Evolutionary conservation across 2,113 vertebrate genomes (phyloP).

Genomic region (Ramphastos sulfuratus): DNA sequence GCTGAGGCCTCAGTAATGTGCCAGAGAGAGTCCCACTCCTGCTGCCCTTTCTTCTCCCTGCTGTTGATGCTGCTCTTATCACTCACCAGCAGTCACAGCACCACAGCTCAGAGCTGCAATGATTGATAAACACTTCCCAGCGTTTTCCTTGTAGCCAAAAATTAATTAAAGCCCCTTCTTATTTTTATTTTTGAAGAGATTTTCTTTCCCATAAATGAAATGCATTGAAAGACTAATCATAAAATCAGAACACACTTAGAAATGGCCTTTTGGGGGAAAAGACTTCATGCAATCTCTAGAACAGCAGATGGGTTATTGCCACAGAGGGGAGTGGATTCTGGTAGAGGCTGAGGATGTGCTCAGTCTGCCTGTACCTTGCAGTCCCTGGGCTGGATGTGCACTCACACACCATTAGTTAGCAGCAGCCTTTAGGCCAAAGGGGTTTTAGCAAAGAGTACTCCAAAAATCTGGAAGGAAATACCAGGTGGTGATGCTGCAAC

Average conservation of each 20-base stretch:
- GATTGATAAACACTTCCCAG: background rate
- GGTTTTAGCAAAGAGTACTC: background rate
- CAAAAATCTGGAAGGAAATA: background rate
- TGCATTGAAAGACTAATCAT: background rate
- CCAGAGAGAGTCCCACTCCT: background rate
- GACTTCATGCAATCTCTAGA: background rate
- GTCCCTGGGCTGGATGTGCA: background rate
- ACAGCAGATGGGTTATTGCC: background rate
- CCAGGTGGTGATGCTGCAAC: background rate
- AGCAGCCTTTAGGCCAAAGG: background rate
- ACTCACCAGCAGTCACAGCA: background rate
- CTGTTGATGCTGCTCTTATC: background rate
- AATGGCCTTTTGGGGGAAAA: background rate
- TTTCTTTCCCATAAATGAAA: conserved; percentile 33
- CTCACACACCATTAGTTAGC: background rate
- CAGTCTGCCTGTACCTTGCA: background rate
- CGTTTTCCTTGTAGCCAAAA: background rate
- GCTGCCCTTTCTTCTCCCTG: background rate
- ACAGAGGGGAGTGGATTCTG: background rate
- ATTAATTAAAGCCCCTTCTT: background rate
- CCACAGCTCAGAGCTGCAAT: background rate
- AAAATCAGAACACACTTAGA: background rate
- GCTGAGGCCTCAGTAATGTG: background rate
- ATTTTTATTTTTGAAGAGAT: background rate
- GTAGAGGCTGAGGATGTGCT: background rate